These are phyloP conservation scores for Psix sp. DNA, from an alignment of 1,140 invertebrate genomes.

Conservation along the genomic window DNA sequence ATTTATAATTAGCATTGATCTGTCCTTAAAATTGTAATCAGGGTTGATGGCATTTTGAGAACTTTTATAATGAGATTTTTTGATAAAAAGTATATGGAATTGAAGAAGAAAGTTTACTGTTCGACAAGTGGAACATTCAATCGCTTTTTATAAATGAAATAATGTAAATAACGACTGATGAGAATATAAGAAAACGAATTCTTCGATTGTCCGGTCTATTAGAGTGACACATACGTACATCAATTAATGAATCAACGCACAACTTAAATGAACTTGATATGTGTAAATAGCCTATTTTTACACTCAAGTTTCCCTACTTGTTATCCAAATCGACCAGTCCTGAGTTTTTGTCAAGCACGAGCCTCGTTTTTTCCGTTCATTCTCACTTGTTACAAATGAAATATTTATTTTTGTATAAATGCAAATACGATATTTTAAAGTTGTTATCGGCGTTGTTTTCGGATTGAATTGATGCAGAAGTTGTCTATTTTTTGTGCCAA, in stretches of 20 bases:
- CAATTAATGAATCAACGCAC: slow-evolving; percentile 71
- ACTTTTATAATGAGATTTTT: slow-evolving; percentile 5
- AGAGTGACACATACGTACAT: slow-evolving; percentile 65
- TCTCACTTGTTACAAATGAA: slow-evolving; percentile 33
- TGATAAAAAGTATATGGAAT: slow-evolving; percentile 30
- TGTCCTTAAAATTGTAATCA: slow-evolving; percentile 13
- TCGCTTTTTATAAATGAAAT: slow-evolving; percentile 38
- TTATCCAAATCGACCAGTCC: slow-evolving; percentile 35
- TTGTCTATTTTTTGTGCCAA: slow-evolving; percentile 56
- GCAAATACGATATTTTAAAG: slow-evolving; percentile 44
- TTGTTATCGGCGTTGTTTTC: slow-evolving; percentile 2
- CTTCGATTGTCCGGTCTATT: slow-evolving; percentile 63
- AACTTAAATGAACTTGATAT: slow-evolving; percentile 66
- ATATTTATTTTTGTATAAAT: slow-evolving; percentile 53
- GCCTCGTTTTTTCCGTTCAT: slow-evolving; percentile 1
- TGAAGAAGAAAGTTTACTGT: slow-evolving; percentile 17
- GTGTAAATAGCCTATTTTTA: slow-evolving; percentile 77
- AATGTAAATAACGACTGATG: slow-evolving; percentile 36
- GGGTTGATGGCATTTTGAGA: slow-evolving; percentile 4
- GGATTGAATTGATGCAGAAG: slow-evolving; percentile 33
- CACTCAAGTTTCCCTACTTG: slow-evolving; percentile 69
- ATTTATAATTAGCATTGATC: slow-evolving; percentile 39
- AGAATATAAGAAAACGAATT: slow-evolving; percentile 14
- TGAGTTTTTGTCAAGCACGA: slow-evolving; percentile 28
- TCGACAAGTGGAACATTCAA: slow-evolving; percentile 17